Conservation (phyloP, 2,113 vertebrate genomes). For the Onychostoma macrolepis region DNA sequence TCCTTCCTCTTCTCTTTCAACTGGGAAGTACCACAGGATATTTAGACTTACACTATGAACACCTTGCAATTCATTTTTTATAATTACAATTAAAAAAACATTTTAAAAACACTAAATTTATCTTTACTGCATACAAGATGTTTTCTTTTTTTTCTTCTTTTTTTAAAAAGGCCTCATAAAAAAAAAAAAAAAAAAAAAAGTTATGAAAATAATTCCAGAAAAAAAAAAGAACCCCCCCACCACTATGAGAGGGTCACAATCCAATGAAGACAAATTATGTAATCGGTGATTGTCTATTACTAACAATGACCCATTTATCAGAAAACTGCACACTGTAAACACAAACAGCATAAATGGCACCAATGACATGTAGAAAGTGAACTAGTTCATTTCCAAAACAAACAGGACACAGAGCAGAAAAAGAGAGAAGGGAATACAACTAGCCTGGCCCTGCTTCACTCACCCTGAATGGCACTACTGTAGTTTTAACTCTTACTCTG, state of each 20-base stretch:
- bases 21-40: slow-evolving; percentile 4
- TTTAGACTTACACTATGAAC: neutral
- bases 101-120: neutral
- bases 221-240: neutral
- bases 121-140: slow-evolving; percentile 9
- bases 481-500: slow-evolving; percentile 7
- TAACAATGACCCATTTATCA: slow-evolving; percentile 14
- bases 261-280: slow-evolving; percentile 3
- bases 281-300: slow-evolving; percentile 42
- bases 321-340: slow-evolving; percentile 12
- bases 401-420: neutral
- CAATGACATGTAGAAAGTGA: neutral
- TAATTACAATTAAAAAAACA: slow-evolving; percentile 1
- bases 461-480: slow-evolving; percentile 13
- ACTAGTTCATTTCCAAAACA: neutral
- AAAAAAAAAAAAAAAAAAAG: neutral
- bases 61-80: slow-evolving; percentile 44
- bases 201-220: neutral
- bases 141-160: neutral
- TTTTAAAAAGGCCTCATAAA: neutral
- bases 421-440: slow-evolving; percentile 2
- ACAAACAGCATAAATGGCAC: slow-evolving; percentile 29
- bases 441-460: neutral
- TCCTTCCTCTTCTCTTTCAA: neutral
- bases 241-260: neutral